phyloP scores from a whole-genome alignment of 2,888 invertebrate species.

The Kryphioiulus occultus region DNA sequence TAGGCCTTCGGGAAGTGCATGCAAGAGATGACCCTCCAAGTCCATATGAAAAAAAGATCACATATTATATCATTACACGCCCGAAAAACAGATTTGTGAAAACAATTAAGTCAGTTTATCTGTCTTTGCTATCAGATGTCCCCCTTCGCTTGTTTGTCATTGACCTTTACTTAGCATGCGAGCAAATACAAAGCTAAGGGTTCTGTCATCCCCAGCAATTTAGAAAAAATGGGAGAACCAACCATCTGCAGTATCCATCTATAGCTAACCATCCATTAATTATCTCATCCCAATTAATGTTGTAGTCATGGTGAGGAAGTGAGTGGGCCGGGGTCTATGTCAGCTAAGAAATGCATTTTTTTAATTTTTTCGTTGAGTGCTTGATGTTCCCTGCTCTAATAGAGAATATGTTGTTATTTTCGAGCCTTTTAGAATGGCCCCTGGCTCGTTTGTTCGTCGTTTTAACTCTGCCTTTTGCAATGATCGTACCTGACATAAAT shows the following conservation, averaged over 20 bases:
- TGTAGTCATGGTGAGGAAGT: no score
- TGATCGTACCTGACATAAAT: slow-evolving; percentile 26
- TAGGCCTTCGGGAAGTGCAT: no score
- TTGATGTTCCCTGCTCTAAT: no score
- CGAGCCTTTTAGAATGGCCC: not conserved
- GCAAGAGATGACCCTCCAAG: not conserved
- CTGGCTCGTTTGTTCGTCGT: not conserved
- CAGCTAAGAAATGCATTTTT: no score
- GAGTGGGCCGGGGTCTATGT: no score
- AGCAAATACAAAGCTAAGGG: not conserved
- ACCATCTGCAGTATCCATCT: not conserved
- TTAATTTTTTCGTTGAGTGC: no score
- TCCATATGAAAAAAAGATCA: not conserved
- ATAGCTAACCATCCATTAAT: not conserved
- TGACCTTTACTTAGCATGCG: not conserved
- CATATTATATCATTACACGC: not conserved
- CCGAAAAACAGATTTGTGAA: not conserved
- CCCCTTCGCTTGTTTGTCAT: not conserved
- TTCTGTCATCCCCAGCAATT: not conserved
- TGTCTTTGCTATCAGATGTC: not conserved
- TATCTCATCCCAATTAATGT: not conserved
- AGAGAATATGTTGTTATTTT: no score
- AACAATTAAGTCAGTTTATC: not conserved
- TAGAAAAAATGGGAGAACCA: not conserved
- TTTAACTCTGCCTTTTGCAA: slow-evolving; percentile 25